Evolutionary conservation across 1,140 invertebrate species (phyloP), one percentile per base, ranked within the genome.

Genomic region (Coptotermes formosanus): DNA sequence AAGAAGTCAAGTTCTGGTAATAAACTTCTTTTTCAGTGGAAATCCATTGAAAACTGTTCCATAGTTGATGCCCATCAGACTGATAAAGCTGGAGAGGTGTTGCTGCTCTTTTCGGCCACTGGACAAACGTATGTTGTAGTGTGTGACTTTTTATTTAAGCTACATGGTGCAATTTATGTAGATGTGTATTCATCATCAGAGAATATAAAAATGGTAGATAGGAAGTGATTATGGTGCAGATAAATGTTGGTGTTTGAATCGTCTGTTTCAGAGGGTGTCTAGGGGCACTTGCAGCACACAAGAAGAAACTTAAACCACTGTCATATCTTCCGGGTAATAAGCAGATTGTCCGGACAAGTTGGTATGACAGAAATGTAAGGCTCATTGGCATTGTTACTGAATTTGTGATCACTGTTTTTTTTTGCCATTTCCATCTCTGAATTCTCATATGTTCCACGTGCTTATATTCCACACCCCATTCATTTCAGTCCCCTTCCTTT

Each of bases 331-430:
- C 88, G 14, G 91, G 90, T 25, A 96, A 96, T 89, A 94, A 93
- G 86, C 95, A 96, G 90, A 91, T 94, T 55, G 93, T 96, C 9
- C 91, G 95, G 21, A 92, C 94, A 82, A 94, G 94, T 89, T 92
- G 93, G 89, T 92, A 93, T 85, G 92, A 95, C 89, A 87, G 91
- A 85, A 92, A 94, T 88, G 94, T 94, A 90, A 91, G 90, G 89
- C 75, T 85, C 84, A 83, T 86, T 83, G n/a, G 82, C n/a, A 25
- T 83, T 45, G 55, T 83, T 83, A 45, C 23, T 38, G 44, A n/a
- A 44, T 83, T 12, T 38, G 32, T 45, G 3, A 12, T 21, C 52
- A 19, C 19, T 21, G 19, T 2, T 19, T 55, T 2, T 19, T 55
- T 16, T 38, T 38, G 38, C 38, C 38, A 38, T 38, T 2, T 38